These are phyloP conservation scores for Lasioglossum malachurum DNA, from an alignment of 2,888 invertebrate genomes.

Conservation along the genomic window DNA sequence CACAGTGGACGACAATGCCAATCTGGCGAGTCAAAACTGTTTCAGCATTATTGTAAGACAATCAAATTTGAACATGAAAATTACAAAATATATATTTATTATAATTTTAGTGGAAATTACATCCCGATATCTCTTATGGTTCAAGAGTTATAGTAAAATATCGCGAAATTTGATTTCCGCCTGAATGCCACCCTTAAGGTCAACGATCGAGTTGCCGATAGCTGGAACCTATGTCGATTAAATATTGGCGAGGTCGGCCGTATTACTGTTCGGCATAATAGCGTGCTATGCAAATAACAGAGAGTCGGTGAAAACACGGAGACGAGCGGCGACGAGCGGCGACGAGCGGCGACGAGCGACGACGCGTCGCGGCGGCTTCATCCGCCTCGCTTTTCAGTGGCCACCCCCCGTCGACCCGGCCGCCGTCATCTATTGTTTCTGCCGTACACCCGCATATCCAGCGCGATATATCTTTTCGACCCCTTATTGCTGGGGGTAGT, in stretches of 20 bases:
- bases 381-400: slow-evolving; percentile 66
- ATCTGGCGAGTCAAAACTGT: no score
- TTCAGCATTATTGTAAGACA: no score
- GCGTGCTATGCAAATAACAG: slow-evolving; percentile 58
- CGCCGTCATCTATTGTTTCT: slow-evolving; percentile 83
- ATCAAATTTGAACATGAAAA: no score
- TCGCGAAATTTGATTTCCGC: no score
- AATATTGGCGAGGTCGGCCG: slow-evolving; percentile 49
- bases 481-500: slow-evolving; percentile 85
- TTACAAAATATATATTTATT: no score
- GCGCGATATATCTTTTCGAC: slow-evolving; percentile 83
- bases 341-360: slow-evolving; percentile 11
- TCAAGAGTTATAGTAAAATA: no score
- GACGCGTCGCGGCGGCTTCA: slow-evolving; percentile 38
- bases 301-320: slow-evolving; percentile 25
- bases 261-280: slow-evolving; percentile 43
- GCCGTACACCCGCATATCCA: slow-evolving; percentile 83
- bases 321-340: slow-evolving; percentile 12
- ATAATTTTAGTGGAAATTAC: no score
- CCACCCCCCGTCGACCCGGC: slow-evolving; percentile 34
- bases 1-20: not conserved
- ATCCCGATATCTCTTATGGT: no score
- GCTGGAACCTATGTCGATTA: not conserved
- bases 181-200: not conserved
- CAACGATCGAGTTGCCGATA: slow-evolving; percentile 12